Evolutionary conservation across 2,113 vertebrate species (phyloP).

Genomic region (Podarcis cretensis): DNA sequence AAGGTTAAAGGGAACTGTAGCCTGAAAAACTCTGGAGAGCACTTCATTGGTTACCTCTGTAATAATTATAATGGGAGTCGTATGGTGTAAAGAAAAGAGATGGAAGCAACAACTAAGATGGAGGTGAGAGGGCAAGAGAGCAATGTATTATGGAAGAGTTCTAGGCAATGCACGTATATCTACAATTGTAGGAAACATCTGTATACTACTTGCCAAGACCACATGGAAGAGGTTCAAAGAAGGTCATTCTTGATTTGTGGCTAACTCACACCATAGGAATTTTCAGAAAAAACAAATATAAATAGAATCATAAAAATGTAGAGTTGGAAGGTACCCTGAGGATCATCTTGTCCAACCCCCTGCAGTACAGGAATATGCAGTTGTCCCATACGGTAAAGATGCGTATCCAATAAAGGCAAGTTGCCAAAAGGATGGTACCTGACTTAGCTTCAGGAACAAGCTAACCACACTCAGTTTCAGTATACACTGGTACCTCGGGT

Average conservation of each 20-base stretch:
- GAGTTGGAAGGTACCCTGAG: background rate
- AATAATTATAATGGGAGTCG: background rate
- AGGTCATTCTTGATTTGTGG: background rate
- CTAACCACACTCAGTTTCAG: background rate
- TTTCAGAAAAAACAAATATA: background rate
- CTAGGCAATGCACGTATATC: no score
- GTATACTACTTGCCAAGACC: background rate
- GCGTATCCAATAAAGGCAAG: no score
- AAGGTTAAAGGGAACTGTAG: no score
- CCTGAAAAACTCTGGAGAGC: no score
- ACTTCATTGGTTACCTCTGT: no score
- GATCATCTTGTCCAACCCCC: background rate
- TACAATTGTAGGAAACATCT: background rate
- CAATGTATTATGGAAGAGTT: slow-evolving; percentile 4
- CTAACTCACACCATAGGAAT: background rate
- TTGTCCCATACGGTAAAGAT: no score
- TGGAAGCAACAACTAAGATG: background rate
- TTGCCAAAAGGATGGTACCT: background rate
- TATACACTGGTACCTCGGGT: background rate
- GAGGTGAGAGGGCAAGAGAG: background rate
- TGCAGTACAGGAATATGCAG: no score
- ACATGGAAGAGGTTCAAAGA: background rate
- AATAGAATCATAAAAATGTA: background rate
- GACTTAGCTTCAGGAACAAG: background rate
- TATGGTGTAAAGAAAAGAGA: background rate